Base-by-base conservation (phyloP, 2,888 invertebrate genomes). In the Drosophila suboccidentalis region DNA sequence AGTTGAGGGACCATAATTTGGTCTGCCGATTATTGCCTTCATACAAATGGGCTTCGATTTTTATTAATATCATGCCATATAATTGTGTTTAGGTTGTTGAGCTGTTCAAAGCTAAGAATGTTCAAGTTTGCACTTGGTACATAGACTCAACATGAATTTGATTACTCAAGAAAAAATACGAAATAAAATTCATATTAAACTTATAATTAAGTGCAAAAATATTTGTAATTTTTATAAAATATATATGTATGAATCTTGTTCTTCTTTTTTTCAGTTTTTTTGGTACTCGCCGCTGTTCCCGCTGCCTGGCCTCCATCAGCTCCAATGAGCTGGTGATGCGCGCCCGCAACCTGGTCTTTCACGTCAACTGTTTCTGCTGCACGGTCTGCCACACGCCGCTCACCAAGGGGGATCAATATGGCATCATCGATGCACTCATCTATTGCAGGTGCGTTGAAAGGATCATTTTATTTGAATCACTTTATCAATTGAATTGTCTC, bases 281-380 rank as follows among this genome's bases (percentile, higher is more conserved):
- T 93, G 97, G 97, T 47, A 95, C 96, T 93, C 96, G 96, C 93
- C 94, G 97, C 61, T 98, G 98, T 93, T 96, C 97, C 61, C 95
- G 98, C 72, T 99, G 98, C 93, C 96, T 97, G 90, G 96, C 96
- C 38, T 96, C 96, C 57, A 98, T 99, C 83, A 95, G 96, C 36
- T 96, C 98, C 39, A 96, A 97, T 54, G 98, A 98, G 93, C 93
- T 98, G 92, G 98, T 99, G 92, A 98, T 99, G 98, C 94, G 98
- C 60, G 98, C 98, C 10, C 94, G 97, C 55, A 98, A 98, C 89
- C 94, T 97, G 90, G 97, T 98, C 83, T 99, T 97, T 94, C 98
- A 99, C 94, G 96, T 98, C 70, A 96, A 96, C 91, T 99, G 98
- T 93, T 99, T 99, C 94, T 97, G 97, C 50, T 98, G 98, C 93